A percentile compares a stretch with the other conserved stretches of the same genome.
Conservation (phyloP, 1,140 invertebrate species). For the Cydia amplana region DNA sequence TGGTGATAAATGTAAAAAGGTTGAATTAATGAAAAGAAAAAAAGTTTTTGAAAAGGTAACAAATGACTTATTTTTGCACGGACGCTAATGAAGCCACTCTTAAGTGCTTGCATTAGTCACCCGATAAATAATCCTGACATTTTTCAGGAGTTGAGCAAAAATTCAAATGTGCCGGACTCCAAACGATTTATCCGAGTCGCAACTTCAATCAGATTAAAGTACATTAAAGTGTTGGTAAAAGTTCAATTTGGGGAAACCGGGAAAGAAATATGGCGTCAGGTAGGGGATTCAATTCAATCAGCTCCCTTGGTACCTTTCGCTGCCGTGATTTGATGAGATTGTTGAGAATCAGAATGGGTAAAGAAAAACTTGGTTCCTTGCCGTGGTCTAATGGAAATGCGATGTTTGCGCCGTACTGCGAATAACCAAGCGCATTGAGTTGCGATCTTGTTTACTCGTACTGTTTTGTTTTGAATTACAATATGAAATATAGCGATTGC, state of each 20-base stretch:
- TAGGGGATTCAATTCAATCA: conserved; percentile 77
- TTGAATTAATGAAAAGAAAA: neutral
- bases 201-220: conserved; percentile 76
- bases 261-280: conserved; percentile 72
- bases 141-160: conserved; percentile 34
- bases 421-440: conserved; percentile 44
- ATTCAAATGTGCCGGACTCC: conserved; percentile 35
- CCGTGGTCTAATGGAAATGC: conserved; percentile 69
- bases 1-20: conserved; percentile 4
- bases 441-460: conserved; percentile 25
- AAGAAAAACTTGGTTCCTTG: conserved; percentile 64
- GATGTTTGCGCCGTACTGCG: conserved; percentile 52
- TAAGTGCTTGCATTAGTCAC: conserved; percentile 27
- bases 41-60: conserved; percentile 12
- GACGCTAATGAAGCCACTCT: conserved; percentile 27
- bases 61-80: conserved; percentile 24
- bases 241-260: conserved; percentile 70
- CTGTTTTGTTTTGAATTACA: neutral
- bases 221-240: conserved; percentile 75
- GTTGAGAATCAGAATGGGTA: conserved; percentile 74
- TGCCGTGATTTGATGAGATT: conserved; percentile 76
- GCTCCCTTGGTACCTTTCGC: conserved; percentile 69
- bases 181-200: conserved; percentile 66
- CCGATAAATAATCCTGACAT: conserved; percentile 12
- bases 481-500: neutral